Evolutionary conservation across 1,140 invertebrate genomes (phyloP), one percentile per base, ranked within the genome.

Genomic region (Andrena cerasifolii): DNA sequence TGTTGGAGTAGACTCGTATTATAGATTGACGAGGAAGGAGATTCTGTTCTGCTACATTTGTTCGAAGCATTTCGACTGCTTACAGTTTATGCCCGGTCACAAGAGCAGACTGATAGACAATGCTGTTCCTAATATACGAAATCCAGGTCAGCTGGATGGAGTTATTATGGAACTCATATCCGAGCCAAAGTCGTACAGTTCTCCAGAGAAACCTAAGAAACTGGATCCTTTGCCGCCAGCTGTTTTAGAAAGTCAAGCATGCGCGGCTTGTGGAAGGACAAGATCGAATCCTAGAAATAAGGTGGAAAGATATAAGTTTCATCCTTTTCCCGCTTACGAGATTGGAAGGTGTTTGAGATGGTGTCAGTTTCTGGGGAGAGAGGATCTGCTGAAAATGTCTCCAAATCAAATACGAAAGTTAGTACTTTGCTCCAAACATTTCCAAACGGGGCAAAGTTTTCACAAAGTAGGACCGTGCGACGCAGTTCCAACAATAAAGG

Each of bases 41-140:
- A 93, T 92, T 26, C 85, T 93, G 18, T 93, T 90, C 56, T 93
- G 92, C 82, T 93, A 91, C 49, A 93, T 93, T 40, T 93, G 92
- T 70, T 93, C 92, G 0, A 90, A 92, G 45, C 92, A 93, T 68
- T 93, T 93, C 73, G 89, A 91, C 53, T 78, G 62, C 26, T 88
- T 87, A 6, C 92, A 93, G 54, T 92, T 92, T 63, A 75, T 91
- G n/a, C 56, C 79, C 45, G 89, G 89, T 53, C 92, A 88, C 58
- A 78, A 86, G 6, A 90, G 87, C 68, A 79, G 91, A 73, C 72
- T 92, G 24, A 43, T 83, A 2, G 91, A 92, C 18, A 83, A 88
- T 62, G 91, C 92, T 5, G 75, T 93, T 16, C 92, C 92, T 3
- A 91, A 89, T 65, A 91, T 92, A 31, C 84, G 87, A 7, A 82